phyloP scores from a whole-genome alignment of 2,797 vertebrate species.

The Sphenopsis melanotis region DNA sequence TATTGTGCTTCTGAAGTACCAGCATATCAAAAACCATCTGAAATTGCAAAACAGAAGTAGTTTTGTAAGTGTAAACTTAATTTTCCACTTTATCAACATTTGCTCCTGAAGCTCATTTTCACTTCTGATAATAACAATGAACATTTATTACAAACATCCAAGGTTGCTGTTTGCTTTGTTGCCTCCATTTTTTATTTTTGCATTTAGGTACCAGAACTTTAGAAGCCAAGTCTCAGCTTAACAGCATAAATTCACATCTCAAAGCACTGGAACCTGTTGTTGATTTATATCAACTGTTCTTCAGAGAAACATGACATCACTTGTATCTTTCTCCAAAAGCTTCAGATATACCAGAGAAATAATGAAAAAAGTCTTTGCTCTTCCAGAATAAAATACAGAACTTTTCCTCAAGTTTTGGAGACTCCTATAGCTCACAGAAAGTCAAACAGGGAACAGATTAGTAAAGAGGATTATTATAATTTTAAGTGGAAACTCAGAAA shows the following conservation, averaged over 20 bases:
- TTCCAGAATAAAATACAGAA: neutral
- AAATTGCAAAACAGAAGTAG: slow-evolving; percentile 38
- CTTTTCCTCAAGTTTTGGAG: neutral
- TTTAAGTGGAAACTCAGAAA: neutral
- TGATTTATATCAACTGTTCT: neutral
- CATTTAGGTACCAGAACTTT: neutral
- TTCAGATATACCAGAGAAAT: neutral
- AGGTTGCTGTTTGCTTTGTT: neutral
- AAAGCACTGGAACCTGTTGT: neutral
- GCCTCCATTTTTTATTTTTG: neutral
- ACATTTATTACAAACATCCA: neutral
- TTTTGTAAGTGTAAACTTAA: neutral
- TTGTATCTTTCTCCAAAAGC: neutral
- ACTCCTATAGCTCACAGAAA: neutral
- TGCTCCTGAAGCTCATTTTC: neutral
- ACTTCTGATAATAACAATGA: neutral
- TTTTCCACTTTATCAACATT: neutral
- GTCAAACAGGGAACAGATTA: neutral
- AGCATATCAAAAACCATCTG: slow-evolving; percentile 99
- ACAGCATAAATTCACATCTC: neutral
- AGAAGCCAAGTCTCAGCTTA: neutral
- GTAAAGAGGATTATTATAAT: neutral
- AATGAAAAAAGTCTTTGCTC: neutral
- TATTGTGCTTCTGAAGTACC: slow-evolving; percentile 97
- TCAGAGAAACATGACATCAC: neutral